These are phyloP conservation scores for Drusus annulatus DNA, from an alignment of 1,140 invertebrate species.

Conservation along the genomic window DNA sequence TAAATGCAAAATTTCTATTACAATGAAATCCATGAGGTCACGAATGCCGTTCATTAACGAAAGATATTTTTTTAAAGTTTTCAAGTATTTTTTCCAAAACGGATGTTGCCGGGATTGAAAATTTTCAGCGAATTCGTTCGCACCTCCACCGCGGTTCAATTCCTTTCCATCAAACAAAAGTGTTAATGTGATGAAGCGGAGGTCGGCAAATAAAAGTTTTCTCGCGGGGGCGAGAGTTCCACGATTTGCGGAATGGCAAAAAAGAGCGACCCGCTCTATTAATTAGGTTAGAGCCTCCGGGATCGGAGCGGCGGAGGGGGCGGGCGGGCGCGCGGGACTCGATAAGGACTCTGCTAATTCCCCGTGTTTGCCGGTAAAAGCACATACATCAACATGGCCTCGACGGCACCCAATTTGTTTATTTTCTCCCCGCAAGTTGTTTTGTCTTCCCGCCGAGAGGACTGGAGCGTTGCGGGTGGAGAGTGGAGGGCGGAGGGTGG, in stretches of 20 bases:
- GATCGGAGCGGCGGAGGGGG: not conserved
- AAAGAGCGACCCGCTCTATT: constrained; percentile 47
- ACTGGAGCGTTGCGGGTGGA: not conserved
- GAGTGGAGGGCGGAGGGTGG: not conserved
- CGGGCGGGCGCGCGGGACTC: constrained; percentile 15
- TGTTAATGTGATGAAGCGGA: constrained; percentile 49
- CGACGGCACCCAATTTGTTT: constrained; percentile 55
- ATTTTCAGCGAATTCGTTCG: constrained; percentile 19
- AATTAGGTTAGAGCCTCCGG: constrained; percentile 55
- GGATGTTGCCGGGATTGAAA: constrained; percentile 21
- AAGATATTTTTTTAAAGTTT: constrained; percentile 43
- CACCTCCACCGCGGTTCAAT: constrained; percentile 43
- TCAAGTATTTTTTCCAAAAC: constrained; percentile 31
- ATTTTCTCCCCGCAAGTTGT: constrained; percentile 52
- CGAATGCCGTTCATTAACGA: constrained; percentile 34
- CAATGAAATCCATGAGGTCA: constrained; percentile 52
- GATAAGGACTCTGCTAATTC: constrained; percentile 53
- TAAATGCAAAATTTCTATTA: constrained; percentile 51
- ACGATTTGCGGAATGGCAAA: constrained; percentile 36
- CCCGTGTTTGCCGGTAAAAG: constrained; percentile 50
- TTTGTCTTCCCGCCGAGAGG: constrained; percentile 42
- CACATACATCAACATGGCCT: constrained; percentile 51
- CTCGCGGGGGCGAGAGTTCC: constrained; percentile 13
- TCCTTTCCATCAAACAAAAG: constrained; percentile 52
- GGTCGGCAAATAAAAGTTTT: constrained; percentile 39